These are phyloP conservation scores for Ciconia stormi DNA, from an alignment of 2,113 vertebrate species.

Conservation along the genomic window DNA sequence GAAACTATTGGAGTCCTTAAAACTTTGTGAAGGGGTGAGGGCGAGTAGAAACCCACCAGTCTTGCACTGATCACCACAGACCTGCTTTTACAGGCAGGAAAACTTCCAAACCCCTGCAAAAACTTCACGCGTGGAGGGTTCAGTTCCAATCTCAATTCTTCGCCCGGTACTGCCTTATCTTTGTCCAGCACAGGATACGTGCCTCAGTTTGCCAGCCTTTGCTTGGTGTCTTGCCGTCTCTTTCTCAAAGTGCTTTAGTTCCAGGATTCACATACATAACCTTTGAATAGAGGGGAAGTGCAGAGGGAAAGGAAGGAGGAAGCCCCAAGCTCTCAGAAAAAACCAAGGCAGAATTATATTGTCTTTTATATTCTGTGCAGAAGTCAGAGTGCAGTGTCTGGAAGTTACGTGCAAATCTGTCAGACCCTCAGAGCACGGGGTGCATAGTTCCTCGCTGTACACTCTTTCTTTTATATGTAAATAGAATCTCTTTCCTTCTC, in stretches of 20 bases:
- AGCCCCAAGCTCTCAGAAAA: not conserved
- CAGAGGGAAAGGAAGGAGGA: not conserved
- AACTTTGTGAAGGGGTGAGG: not conserved
- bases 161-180: not conserved
- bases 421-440: not conserved
- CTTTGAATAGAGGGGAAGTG: not conserved
- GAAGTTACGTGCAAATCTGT: not conserved
- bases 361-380: not conserved
- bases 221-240: not conserved
- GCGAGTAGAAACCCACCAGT: not conserved
- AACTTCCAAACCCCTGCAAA: not conserved
- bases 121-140: rapidly evolving
- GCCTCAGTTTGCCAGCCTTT: not conserved
- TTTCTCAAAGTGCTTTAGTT: not conserved
- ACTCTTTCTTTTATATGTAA: not conserved
- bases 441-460: not conserved
- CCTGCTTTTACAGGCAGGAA: not conserved
- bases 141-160: not conserved
- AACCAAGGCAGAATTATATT: not conserved
- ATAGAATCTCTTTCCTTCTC: not conserved
- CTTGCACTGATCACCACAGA: not conserved
- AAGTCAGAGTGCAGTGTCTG: not conserved
- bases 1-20: not conserved
- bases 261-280: not conserved
- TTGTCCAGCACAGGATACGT: not conserved